Evolutionary conservation across 1,140 invertebrate genomes (phyloP), one percentile per base, ranked within the genome.

Genomic region (Aphelinus certus): DNA sequence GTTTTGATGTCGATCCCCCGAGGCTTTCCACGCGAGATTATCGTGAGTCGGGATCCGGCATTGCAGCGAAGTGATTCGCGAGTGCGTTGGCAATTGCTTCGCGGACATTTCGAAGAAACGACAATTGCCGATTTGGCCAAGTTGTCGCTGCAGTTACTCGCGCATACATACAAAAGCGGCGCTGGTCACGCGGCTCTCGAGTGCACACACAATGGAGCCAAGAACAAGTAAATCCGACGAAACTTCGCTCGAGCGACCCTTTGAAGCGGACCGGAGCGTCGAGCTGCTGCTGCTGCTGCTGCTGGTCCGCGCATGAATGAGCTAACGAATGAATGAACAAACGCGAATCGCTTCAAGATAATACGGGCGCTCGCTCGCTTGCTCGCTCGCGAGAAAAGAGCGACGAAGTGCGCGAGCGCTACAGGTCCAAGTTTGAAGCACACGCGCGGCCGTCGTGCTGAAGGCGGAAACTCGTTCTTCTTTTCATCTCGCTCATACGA

Each of bases 291-390:
- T 26, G 26, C 26, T 26, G 26, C 26, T 26, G 26, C 26, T 51
- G 63, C 64, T 55, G 66, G 2, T 42, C 46, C 48, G 73, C 7
- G 49, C 61, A 46, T 70, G 73, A 75, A 75, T 69, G 61, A 70
- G 53, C 48, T 45, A 49, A 46, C 46, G 48, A 65, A 64, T 70
- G 66, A 75, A 75, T 70, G 67, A 10, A 51, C 45, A n/a, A 43
- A 70, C 47, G 26, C 26, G 9, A 26, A 42, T 47, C 42, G 3
- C 10, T n/a, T 5, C 2, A 26, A 49, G 56, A 26, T 26, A 26
- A 26, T 26, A 26, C 26, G 26, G 26, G 26, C 26, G 26, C 26
- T 26, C 26, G 26, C 26, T 26, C 9, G 45, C 47, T 58, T 65
- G 3, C 49, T n/a, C 9, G 53, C 48, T 26, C 56, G 45, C 53